Evolutionary conservation across 2,888 invertebrate species (phyloP), one percentile per base, ranked within the genome.

Genomic region (Baronia brevicornis): DNA sequence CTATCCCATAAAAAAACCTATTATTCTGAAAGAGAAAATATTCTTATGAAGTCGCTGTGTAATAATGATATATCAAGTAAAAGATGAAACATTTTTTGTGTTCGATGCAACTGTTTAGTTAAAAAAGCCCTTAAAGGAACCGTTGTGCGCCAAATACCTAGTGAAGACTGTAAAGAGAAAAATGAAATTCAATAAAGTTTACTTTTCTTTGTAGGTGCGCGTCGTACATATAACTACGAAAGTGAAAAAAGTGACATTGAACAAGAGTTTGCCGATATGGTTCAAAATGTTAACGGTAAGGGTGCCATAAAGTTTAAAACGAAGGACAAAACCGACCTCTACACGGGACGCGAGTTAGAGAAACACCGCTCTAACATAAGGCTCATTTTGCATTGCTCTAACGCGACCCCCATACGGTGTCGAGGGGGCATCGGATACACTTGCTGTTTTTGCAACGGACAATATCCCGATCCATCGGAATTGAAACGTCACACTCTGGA

Each of bases 391-490:
- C 35, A 48, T 2, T 46, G 46, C 29, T 51, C 71, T 1, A 73
- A 72, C 25, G 72, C 72, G 0, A 72, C 73, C 0, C 67, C 70
- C 0, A 66, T 68, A 7, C 42, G 60, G 20, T 43, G 51, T 2
- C 50, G 51, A 5, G 54, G 44, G 5, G 62, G 62, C 1, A 54
- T 57, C 1, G 69, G 67, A 0, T 71, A 61, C 21, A 51, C 49
- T 0, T 71, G 70, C 22, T 53, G 53, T 24, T 71, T 52, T 24
- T 71, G 70, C 31, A 34, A 38, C 1, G 21, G 48, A 1, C 56
- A 60, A 12, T 62, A 40, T 15, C 39, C 42, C 3, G 36, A 54
- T 0, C 51, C 72, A 0, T 46, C 43, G 1, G 55, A 60, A 5
- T 44, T 71, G 4, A 71, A 71, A 36, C 33, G 18, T 1, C 71